These are phyloP conservation scores for Artemia franciscana DNA, from an alignment of 1,140 invertebrate genomes.

Conservation along the genomic window DNA sequence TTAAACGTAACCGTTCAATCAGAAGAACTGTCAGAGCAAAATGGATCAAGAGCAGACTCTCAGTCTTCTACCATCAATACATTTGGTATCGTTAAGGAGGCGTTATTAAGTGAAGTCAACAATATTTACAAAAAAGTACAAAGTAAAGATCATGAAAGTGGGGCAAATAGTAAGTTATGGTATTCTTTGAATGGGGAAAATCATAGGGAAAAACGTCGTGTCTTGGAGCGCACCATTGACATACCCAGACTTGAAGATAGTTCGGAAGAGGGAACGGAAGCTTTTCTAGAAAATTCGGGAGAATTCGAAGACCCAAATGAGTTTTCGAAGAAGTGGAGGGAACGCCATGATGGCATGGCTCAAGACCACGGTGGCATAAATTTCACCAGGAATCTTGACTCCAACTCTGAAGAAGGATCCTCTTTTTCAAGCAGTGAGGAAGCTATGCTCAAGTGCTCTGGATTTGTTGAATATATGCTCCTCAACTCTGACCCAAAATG, in stretches of 20 bases:
- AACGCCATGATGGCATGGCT: slow-evolving; percentile 28
- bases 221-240: too few relatives aligned
- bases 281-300: neutral
- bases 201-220: neutral
- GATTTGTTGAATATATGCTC: slow-evolving; percentile 41
- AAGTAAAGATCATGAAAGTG: neutral
- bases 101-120: neutral
- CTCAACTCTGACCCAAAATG: slow-evolving; percentile 34
- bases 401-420: slow-evolving; percentile 48
- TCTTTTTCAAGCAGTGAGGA: slow-evolving; percentile 53
- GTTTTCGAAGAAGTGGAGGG: neutral
- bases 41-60: slow-evolving; percentile 6
- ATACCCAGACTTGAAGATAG: neutral
- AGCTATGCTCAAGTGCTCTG: slow-evolving; percentile 40
- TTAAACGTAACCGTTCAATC: slow-evolving; percentile 12
- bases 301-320: neutral
- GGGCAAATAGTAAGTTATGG: neutral
- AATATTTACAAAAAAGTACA: neutral
- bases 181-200: neutral
- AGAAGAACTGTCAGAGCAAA: slow-evolving; percentile 10
- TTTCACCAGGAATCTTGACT: slow-evolving; percentile 28
- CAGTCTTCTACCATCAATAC: neutral
- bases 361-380: slow-evolving; percentile 32
- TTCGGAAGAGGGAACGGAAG: neutral
- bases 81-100: neutral